A percentile compares a stretch with the other conserved stretches of the same genome.
Evolutionary conservation across 2,113 vertebrate species (phyloP).

Genomic region (Tursiops truncatus): DNA sequence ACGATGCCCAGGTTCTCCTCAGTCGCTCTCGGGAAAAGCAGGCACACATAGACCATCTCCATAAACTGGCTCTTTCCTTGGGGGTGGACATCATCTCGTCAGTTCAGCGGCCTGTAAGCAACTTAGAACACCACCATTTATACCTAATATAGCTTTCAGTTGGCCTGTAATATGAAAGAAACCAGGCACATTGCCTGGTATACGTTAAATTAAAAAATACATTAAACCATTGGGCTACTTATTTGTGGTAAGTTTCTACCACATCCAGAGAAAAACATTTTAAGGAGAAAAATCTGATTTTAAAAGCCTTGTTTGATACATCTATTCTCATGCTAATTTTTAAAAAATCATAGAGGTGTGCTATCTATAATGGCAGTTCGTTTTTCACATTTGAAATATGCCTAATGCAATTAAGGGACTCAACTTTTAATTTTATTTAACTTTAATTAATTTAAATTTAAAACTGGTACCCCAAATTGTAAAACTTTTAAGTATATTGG

Average conservation of each 20-base stretch:
- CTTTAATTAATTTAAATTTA: conserved; percentile 8
- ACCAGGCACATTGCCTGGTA: neutral
- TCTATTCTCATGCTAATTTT: neutral
- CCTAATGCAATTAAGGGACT: neutral
- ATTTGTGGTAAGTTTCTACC: neutral
- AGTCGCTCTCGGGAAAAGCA: conserved; percentile 82
- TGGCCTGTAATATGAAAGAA: neutral
- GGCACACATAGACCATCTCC: conserved; percentile 82
- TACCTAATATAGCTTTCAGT: neutral
- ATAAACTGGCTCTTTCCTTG: conserved; percentile 83
- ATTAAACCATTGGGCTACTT: neutral
- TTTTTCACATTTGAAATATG: conserved; percentile 22
- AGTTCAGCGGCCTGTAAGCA: conserved; percentile 86
- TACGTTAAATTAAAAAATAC: neutral
- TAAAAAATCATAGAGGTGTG: neutral
- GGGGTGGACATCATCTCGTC: conserved; percentile 88
- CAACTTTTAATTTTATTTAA: conserved; percentile 21
- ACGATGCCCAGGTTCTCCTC: conserved; percentile 77
- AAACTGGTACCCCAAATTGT: neutral
- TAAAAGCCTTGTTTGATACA: neutral
- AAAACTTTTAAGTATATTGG: conserved; percentile 12
- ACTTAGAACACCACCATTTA: neutral
- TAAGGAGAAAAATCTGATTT: neutral
- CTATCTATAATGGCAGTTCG: neutral
- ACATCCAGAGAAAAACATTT: neutral